Conservation (phyloP, 1,140 invertebrate genomes). For the Lepidurus couesii region DNA sequence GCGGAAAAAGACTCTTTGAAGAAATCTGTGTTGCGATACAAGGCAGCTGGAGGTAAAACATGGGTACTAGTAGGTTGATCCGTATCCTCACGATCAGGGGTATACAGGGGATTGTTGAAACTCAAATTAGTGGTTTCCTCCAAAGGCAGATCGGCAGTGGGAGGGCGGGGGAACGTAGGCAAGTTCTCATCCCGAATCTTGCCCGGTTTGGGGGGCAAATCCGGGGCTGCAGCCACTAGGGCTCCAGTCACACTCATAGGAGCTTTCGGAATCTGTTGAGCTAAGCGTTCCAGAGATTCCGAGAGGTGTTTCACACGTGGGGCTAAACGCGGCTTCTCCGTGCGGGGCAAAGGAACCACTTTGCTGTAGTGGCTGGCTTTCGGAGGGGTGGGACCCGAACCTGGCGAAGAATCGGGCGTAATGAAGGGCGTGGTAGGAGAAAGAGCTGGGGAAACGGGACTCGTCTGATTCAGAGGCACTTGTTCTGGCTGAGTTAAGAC, state of each 20-base stretch:
- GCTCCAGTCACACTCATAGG: not conserved
- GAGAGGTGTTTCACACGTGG: slow-evolving; percentile 22
- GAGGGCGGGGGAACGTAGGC: not conserved
- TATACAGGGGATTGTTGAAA: slow-evolving; percentile 31
- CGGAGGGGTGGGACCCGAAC: slow-evolving; percentile 27
- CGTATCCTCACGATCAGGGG: not conserved
- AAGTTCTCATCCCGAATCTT: not conserved
- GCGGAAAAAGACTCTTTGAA: slow-evolving; percentile 23
- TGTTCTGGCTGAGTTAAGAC: slow-evolving; percentile 29
- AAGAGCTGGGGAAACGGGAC: not conserved
- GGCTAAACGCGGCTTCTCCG: slow-evolving; percentile 32
- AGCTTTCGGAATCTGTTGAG: not conserved
- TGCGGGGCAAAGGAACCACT: slow-evolving; percentile 33
- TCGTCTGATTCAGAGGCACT: slow-evolving; percentile 29
- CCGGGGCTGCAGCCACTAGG: not conserved
- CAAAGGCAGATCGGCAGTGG: not conserved
- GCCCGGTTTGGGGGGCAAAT: slow-evolving; percentile 3
- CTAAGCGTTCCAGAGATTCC: not conserved
- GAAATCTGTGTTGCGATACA: slow-evolving; percentile 16
- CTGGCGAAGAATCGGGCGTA: slow-evolving; percentile 31
- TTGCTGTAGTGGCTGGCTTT: slow-evolving; percentile 26
- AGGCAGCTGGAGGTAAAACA: not conserved
- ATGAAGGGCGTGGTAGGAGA: slow-evolving; percentile 33
- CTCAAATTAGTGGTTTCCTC: slow-evolving; percentile 24
- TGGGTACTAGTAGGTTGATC: not conserved